A percentile compares a stretch with the other conserved stretches of the same genome.
Evolutionary conservation across 2,888 invertebrate species (phyloP).

Genomic region (Zygaena filipendulae): DNA sequence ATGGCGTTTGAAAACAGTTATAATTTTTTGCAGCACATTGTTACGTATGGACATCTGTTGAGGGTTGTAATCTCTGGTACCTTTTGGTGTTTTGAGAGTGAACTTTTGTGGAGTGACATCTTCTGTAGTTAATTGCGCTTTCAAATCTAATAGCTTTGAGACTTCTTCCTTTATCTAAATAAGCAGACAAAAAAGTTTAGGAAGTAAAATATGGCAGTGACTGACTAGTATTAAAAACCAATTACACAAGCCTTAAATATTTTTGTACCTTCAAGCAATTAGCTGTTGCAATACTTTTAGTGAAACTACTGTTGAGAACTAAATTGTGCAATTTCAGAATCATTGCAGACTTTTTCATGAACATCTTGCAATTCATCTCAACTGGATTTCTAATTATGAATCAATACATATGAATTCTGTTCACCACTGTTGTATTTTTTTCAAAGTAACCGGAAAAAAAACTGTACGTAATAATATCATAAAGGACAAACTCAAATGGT

Average conservation of each 20-base stretch:
- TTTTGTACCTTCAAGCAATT: slow-evolving; percentile 51
- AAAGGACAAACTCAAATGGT: slow-evolving; percentile 21
- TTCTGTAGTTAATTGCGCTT: slow-evolving; percentile 74
- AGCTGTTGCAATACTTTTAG: slow-evolving; percentile 50
- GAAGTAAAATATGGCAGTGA: background rate
- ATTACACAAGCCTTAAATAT: slow-evolving; percentile 13
- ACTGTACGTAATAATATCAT: no score
- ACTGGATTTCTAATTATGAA: no score
- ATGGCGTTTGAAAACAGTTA: slow-evolving; percentile 92
- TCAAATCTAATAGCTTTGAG: slow-evolving; percentile 81
- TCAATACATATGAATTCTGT: slow-evolving; percentile 30
- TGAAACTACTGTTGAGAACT: slow-evolving; percentile 29
- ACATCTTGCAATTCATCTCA: background rate
- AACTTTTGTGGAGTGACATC: slow-evolving; percentile 79
- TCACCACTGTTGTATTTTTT: slow-evolving; percentile 44
- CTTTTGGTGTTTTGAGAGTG: slow-evolving; percentile 90
- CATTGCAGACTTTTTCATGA: slow-evolving; percentile 27
- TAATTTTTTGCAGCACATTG: slow-evolving; percentile 86
- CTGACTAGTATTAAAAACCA: background rate
- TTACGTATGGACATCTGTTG: slow-evolving; percentile 95
- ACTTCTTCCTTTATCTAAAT: slow-evolving; percentile 88
- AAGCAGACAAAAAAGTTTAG: slow-evolving; percentile 4
- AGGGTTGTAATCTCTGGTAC: slow-evolving; percentile 94
- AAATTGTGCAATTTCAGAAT: slow-evolving; percentile 34
- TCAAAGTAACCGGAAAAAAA: slow-evolving; percentile 37